Evolutionary conservation across 2,797 vertebrate species (phyloP).

Genomic region (Anguilla megastoma): DNA sequence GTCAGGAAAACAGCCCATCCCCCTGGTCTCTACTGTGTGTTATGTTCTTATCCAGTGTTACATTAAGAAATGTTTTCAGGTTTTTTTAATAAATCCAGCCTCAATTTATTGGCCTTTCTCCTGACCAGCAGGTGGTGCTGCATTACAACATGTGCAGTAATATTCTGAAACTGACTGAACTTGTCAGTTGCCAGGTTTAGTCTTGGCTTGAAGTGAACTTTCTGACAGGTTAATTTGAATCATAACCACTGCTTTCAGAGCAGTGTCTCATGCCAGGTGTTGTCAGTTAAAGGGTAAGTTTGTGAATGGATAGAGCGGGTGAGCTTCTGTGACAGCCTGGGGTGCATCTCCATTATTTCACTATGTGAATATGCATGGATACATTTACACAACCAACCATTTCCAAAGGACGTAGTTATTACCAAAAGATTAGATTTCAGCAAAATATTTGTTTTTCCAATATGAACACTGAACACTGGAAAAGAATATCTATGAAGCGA

Average conservation of each 20-base stretch:
- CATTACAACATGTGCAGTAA: not conserved
- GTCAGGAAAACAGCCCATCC: conserved; percentile 58
- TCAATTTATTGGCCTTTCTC: not conserved
- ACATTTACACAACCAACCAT: too few species aligned
- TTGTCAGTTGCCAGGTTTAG: not conserved
- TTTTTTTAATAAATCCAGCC: not conserved
- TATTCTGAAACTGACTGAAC: not conserved
- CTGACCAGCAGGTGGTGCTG: not conserved
- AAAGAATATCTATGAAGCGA: too few species aligned
- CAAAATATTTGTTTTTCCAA: too few species aligned
- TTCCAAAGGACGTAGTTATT: too few species aligned
- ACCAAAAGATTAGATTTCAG: too few species aligned
- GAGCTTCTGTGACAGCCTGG: too few species aligned
- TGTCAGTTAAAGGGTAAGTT: not conserved
- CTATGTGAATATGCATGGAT: too few species aligned
- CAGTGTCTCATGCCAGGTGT: not conserved
- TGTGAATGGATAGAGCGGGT: not conserved
- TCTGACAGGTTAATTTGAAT: too few species aligned
- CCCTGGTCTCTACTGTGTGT: not conserved
- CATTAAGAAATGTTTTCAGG: not conserved
- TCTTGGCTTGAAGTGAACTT: not conserved
- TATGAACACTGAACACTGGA: too few species aligned
- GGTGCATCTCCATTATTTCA: too few species aligned
- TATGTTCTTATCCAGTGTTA: not conserved
- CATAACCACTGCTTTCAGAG: not conserved